Evolutionary conservation across 2,888 invertebrate species (phyloP), one percentile per base, ranked within the genome.

Genomic region (Girardia tigrina): DNA sequence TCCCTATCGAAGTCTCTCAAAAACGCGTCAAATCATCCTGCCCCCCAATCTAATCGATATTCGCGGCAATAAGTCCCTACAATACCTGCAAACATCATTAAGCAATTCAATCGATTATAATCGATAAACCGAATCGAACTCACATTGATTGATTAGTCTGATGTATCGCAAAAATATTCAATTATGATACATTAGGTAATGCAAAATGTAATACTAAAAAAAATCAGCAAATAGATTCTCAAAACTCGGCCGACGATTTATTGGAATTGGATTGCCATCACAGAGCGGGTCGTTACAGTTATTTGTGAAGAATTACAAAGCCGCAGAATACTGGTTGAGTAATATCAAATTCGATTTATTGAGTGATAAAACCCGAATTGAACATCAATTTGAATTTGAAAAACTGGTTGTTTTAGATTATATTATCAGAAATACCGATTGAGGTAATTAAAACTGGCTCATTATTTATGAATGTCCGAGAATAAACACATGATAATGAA

Each of bases 401-500:
- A 88, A 91, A 77, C 88, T 99, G 70, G 97, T 99, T 78, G 91
- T 95, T 70, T 86, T 99, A 80, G 98, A 99, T 87, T 99, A 99
- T 84, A 95, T 99, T 73, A 99, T 97, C 81, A 88, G 94, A 79
- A 99, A 99, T 86, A 99, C 98, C 75, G 87, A 86, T 87, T 78
- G 98, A 81, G 97, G 97, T 77, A 98, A 98, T 85, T 98, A 98
- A 86, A 99, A 99, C 86, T 99, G 98, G 98, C 88, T 99, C 75
- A 94, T 99, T 16, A 72, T 20, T 12, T 72, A 72, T 26, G 26
- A 29, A 29, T 71, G 28, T n/a, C 71, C 71, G 4, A 56, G 23
- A 56, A n/a, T 56, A 56, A 56, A n/a, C n/a, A n/a, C n/a, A n/a
- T n/a, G n/a, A 56, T n/a, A 56, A 8, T 12, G 56, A 56, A n/a